Conservation (phyloP, 2,797 vertebrate genomes). For the Pipistrellus pipistrellus region DNA sequence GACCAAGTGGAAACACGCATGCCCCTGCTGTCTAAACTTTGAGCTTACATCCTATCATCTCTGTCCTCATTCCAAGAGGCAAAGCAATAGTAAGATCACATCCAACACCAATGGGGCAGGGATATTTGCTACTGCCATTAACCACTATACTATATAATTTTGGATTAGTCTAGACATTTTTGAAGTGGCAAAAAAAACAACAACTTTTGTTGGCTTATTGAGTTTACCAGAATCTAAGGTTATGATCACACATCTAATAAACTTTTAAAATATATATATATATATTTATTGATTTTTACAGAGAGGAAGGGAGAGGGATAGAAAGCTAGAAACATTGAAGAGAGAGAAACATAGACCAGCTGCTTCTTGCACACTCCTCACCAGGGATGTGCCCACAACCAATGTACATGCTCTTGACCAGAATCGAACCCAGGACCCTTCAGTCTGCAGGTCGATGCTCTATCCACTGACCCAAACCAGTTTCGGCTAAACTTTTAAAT, state of each 20-base stretch:
- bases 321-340: no score
- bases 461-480: no score
- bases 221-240: neutral
- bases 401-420: no score
- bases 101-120: neutral
- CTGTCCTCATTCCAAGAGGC: neutral
- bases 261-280: neutral
- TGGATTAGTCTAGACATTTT: neutral
- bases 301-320: no score
- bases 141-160: neutral
- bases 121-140: neutral
- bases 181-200: neutral
- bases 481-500: neutral
- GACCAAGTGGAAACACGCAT: neutral
- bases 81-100: neutral
- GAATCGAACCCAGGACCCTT: no score
- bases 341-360: no score
- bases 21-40: neutral
- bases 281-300: no score
- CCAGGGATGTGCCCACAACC: no score
- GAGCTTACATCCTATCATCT: neutral
- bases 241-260: neutral
- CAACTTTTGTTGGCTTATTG: neutral
- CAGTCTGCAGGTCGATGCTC: no score
- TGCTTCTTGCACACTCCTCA: no score